Base-by-base conservation (phyloP, 2,888 invertebrate genomes). In the Xanthostigma xanthostigma region DNA sequence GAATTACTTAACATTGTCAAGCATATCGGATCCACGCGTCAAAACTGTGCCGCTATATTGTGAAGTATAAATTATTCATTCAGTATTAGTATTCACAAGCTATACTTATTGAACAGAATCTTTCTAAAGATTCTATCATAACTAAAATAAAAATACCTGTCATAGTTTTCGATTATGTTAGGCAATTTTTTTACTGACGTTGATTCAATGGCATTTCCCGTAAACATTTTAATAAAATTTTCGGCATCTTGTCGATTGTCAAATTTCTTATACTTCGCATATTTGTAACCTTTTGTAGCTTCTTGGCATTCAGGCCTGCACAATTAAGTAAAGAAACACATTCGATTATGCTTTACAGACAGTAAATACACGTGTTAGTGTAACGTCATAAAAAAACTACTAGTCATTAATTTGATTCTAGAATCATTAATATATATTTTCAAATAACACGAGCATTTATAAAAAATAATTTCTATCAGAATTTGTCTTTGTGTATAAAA, bases 241-340 rank as follows among this genome's bases (percentile, higher is more conserved):
- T 17, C 13, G 12, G 46, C 46, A 9, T 17, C 39, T 33, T 38
- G 10, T 14, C 11, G 6, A 33, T 14, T 46, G 11, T 38, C 38
- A 46, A 46, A 46, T 46, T 46, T 46, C 40, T 46, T 46, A 46
- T 10, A 46, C 34, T 46, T 46, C 9, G 46, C 46, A 46, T 40
- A 13, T 39, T 38, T 14, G 9, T 40, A 9, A 34, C 40, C 40
- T 10, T 17, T 39, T 33, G 40, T 27, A 2, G 46, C 38, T 1
- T 5, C 40, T 27, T 46, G 34, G 17, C 46, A 46, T 46, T 46
- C 46, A 33, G 38, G 12, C 46, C 46, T 46, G 34, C 3, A 33
- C 11, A 9, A 44, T 34, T n/a, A n/a, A 1, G 2, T 13, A 42
- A n/a, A 33, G 9, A 17, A 17, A 27, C 2, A 27, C 6, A 27